Evolutionary conservation across 2,888 invertebrate genomes (phyloP).

Genomic region (Schrankia costaestrigalis): DNA sequence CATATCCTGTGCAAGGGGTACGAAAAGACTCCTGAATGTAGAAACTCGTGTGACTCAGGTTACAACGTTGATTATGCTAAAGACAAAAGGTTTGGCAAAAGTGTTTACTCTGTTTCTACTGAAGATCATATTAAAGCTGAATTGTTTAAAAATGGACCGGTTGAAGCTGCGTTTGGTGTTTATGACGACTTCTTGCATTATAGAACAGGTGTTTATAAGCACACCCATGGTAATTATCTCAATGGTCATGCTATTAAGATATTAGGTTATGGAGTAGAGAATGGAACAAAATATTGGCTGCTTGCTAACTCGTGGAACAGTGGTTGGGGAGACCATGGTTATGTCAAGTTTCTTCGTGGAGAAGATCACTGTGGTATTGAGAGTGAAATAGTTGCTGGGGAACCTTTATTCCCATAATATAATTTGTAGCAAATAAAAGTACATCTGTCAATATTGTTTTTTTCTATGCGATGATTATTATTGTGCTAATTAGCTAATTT

Average conservation of each 20-base stretch:
- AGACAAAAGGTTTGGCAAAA: conserved; percentile 88
- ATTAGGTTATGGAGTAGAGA: conserved; percentile 95
- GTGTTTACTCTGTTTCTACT: conserved; percentile 81
- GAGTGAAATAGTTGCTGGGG: no score
- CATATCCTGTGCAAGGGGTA: conserved; percentile 88
- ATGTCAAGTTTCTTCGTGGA: no score
- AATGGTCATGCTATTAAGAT: conserved; percentile 95
- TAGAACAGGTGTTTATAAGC: conserved; percentile 86
- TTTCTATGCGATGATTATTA: no score
- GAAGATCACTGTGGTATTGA: no score
- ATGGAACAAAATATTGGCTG: no score
- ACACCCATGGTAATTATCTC: conserved; percentile 85
- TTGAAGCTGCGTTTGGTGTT: conserved; percentile 93
- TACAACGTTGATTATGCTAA: conserved; percentile 86
- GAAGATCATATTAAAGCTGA: conserved; percentile 89
- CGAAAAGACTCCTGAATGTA: conserved; percentile 89
- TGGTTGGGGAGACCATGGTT: no score
- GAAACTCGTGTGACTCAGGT: conserved; percentile 82
- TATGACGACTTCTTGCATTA: conserved; percentile 92
- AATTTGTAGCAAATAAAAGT: no score
- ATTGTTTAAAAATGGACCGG: conserved; percentile 91
- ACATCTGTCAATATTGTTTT: no score
- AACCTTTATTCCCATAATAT: no score
- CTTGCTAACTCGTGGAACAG: no score
- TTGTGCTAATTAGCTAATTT: no score